Evolutionary conservation across 1,140 invertebrate genomes (phyloP), one percentile per base, ranked within the genome.

Genomic region (Theocolax elegans): DNA sequence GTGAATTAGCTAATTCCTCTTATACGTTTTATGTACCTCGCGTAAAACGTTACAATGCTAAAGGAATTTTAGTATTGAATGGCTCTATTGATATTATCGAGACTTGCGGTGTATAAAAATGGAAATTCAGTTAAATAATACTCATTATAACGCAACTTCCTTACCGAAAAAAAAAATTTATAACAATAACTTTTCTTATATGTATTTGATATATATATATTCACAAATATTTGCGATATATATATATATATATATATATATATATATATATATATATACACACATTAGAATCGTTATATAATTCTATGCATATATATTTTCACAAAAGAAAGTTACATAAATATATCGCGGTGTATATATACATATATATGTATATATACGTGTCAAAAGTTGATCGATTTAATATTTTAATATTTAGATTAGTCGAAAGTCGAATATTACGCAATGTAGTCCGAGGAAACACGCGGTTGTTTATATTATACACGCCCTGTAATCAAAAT

Each of bases 331-430:
- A 27, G 27, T 21, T 4, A 7, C n/a, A 19, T 31, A 46, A 67
- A 15, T 31, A 31, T 67, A 19, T 4, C 31, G 13, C 15, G n/a
- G 48, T 59, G 49, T 23, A 59, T 67, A 67, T 58, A 67, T 67
- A 13, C 19, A 23, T 46, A 46, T 25, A 42, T 8, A 58, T 31
- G 19, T 10, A 0, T 10, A 10, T 7, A 23, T 31, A 31, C 10
- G 51, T 44, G 23, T 66, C 38, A 29, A 58, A 67, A 59, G 19
- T 38, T 25, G 64, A 29, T 59, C 54, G 23, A 59, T 51, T 42
- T 27, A 27, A 67, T 42, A 66, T 56, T 56, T 31, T 48, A 56
- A 67, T 60, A 60, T 67, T 49, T 38, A 60, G 42, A 58, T 67
- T 58, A 67, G 40, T 58, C 40, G 40, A 67, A 67, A 58, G 64